Base-by-base conservation (phyloP, 2,888 invertebrate genomes). In the Tetranychus piercei region DNA sequence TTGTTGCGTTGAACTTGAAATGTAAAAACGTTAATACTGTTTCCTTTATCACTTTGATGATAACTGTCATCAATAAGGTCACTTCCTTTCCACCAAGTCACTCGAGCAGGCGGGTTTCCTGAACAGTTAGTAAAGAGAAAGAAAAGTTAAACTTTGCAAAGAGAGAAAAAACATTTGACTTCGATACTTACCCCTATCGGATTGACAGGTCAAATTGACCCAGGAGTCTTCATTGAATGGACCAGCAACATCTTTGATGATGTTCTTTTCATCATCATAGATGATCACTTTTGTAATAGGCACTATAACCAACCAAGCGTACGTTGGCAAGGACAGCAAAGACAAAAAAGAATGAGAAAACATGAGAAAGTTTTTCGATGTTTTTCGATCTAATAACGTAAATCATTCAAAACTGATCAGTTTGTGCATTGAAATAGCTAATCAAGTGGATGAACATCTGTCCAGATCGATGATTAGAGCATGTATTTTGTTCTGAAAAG, bases 1-100 rank as follows among this genome's bases (percentile, higher is more conserved):
- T 93, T 92, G 74, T 88, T 88, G 75, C 92, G 86, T 43, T 88
- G 88, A 78, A 94, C 86, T 72, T 87, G 86, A 78, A 91, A 87
- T 81, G 88, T 89, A 79, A 92, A 83, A 76, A 88, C 87, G 85
- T 90, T 92, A 43, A 90, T 88, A 73, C 90, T 88, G 75, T 86
- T 76, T 15, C 78, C 78, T 64, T 78, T 75, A 6, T 76, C 7
- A 22, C 77, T 78, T 6, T 77, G 74, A 11, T 75, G 75, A 66
- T 73, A 78, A 20, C 77, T 76, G 72, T 78, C 78, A 44, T 78
- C 78, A 7, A 78, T 67, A 6, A 78, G 69, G 18, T 76, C 77
- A 64, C 74, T 75, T 65, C 78, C 78, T n/a, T 77, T 74, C 75
- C 76, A 78, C 78, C 78, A 78, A 5, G 75, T 75, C 34, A 78